Evolutionary conservation across 2,797 vertebrate species (phyloP), one percentile per base, ranked within the genome.

Genomic region (Heterohyrax brucei): DNA sequence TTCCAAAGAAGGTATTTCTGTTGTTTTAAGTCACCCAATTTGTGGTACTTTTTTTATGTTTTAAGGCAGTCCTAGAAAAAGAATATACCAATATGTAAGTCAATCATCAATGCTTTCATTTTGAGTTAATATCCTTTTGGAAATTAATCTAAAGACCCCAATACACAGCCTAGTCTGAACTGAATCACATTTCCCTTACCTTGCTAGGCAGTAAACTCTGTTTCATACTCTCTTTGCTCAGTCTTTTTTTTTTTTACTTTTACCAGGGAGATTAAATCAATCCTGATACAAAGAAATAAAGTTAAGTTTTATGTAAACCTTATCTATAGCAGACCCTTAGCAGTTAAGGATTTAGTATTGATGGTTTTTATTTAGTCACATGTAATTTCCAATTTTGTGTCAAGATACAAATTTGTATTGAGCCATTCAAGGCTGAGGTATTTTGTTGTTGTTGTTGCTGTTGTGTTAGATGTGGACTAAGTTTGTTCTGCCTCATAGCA

Each of bases 231-330:
- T 12, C 18, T 92, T 70, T 83, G 16, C 81, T 68, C 62, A 33
- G 39, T 80, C 53, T 83, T 61, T 61, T 21, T 61, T 92, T 81
- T 12, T 77, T 84, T 79, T 48, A 64, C 22, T 39, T 70, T 59
- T 24, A 28, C 24, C 30, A 93, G 19, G 9, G n/a, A 92, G 94
- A 85, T 82, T 46, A 77, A 83, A 94, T 73, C 53, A 62, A 50
- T 53, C 33, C 50, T 91, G 30, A 89, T 59, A 68, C 18, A 79
- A 84, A 72, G 44, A 72, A 87, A 83, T n/a, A 10, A 64, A 76
- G 59, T 46, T 76, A 62, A 39, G 16, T 78, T 93, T 86, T 64
- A 83, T 73, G 56, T 48, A 48, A 68, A n/a, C 10, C 22, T 81
- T 86, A 33, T 56, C 64, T 70, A 16, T 0, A 53, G 39, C 10